A percentile compares a stretch with the other conserved stretches of the same genome.
phyloP scores from a whole-genome alignment of 2,888 invertebrate genomes.

The Miltochrista miniata region DNA sequence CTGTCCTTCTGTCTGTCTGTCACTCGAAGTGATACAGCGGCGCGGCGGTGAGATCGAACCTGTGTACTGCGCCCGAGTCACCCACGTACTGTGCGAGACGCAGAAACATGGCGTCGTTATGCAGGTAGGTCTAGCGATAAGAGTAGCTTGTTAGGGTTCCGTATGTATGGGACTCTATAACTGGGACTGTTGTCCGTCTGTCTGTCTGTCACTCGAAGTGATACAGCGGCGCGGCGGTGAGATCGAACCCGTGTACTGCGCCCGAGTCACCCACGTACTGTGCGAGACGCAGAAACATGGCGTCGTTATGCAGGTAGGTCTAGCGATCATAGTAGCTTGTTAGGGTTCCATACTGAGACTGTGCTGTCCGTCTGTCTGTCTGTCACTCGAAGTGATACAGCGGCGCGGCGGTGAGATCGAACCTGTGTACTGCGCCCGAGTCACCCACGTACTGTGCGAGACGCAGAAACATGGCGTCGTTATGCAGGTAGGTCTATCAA shows the following conservation, averaged over 20 bases:
- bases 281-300: slow-evolving; percentile 96
- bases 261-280: slow-evolving; percentile 95
- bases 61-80: slow-evolving; percentile 92
- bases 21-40: slow-evolving; percentile 89
- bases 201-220: no score
- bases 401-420: slow-evolving; percentile 95
- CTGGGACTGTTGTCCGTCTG: no score
- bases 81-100: slow-evolving; percentile 96
- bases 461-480: slow-evolving; percentile 96
- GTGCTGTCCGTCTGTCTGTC: no score
- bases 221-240: slow-evolving; percentile 95
- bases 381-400: slow-evolving; percentile 89
- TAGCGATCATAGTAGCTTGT: no score
- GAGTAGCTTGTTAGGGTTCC: no score
- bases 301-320: slow-evolving; percentile 90
- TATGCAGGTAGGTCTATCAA: slow-evolving; percentile 86
- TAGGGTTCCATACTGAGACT: no score
- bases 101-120: slow-evolving; percentile 96
- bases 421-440: slow-evolving; percentile 90
- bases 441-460: slow-evolving; percentile 96
- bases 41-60: slow-evolving; percentile 95
- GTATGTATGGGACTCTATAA: no score
- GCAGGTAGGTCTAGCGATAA: slow-evolving; percentile 83
- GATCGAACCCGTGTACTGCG: slow-evolving; percentile 92
- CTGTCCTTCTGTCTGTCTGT: no score